Evolutionary conservation across 2,113 vertebrate genomes (phyloP).

Genomic region (Pituophis catenifer): DNA sequence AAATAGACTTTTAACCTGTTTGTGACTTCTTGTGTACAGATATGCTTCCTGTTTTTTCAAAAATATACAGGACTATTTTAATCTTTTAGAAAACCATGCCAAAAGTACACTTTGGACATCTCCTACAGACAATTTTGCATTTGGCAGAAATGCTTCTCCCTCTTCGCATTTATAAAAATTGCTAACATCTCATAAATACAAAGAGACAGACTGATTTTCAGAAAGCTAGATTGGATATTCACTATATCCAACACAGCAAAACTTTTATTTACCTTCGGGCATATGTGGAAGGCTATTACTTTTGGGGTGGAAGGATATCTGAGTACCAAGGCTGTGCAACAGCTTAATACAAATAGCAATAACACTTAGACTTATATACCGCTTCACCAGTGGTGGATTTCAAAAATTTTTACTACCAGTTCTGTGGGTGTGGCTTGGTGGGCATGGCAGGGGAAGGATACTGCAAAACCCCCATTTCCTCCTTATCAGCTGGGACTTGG

Average conservation of each 20-base stretch:
- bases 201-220: neutral
- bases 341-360: neutral
- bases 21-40: constrained; percentile 2
- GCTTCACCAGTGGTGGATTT: too few relatives aligned
- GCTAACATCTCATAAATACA: neutral
- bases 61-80: neutral
- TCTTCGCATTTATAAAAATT: neutral
- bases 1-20: constrained; percentile 6
- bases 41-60: neutral
- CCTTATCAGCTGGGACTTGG: too few relatives aligned
- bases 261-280: neutral
- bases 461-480: too few relatives aligned
- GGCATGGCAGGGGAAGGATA: too few relatives aligned
- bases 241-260: neutral
- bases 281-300: neutral
- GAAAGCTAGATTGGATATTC: neutral
- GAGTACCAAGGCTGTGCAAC: neutral
- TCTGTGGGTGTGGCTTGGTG: too few relatives aligned
- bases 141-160: neutral
- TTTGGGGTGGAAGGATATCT: neutral
- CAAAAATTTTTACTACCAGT: too few relatives aligned
- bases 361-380: too few relatives aligned
- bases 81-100: neutral
- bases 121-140: neutral
- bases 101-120: neutral